Percentiles rank a stretch among this genome's conserved stretches.
Evolutionary conservation across 2,797 vertebrate species (phyloP).

Genomic region (Danio aesculapii): DNA sequence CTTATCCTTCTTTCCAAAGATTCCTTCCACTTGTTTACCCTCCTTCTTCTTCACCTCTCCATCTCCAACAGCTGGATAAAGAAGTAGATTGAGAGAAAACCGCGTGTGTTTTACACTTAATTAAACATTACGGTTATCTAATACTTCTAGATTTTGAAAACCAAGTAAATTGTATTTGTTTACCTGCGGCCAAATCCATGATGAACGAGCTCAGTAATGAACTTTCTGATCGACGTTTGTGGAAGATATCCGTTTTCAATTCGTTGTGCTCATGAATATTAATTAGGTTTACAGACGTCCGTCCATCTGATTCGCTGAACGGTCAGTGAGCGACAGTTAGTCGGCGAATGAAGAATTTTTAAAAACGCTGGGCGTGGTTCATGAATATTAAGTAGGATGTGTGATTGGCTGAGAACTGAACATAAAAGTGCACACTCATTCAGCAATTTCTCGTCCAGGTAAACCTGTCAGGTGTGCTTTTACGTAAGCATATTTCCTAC

Average conservation of each 20-base stretch:
- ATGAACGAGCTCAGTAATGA: fast-evolving
- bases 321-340: background rate
- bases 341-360: background rate
- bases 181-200: constrained; percentile 57
- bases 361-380: background rate
- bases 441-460: background rate
- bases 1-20: constrained; percentile 49
- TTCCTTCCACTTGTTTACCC: constrained; percentile 42
- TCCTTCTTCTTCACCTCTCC: constrained; percentile 37
- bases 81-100: background rate
- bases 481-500: background rate
- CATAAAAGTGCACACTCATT: background rate
- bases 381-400: constrained; percentile 12
- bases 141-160: background rate
- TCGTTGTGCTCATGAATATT: background rate
- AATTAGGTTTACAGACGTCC: background rate
- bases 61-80: constrained; percentile 40
- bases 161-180: background rate
- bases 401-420: background rate
- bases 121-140: background rate
- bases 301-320: background rate
- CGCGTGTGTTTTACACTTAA: background rate
- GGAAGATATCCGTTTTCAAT: background rate
- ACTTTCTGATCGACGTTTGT: background rate
- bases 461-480: background rate